Evolutionary conservation across 2,797 vertebrate species (phyloP), one percentile per base, ranked within the genome.

Genomic region (Acanthis flammea): DNA sequence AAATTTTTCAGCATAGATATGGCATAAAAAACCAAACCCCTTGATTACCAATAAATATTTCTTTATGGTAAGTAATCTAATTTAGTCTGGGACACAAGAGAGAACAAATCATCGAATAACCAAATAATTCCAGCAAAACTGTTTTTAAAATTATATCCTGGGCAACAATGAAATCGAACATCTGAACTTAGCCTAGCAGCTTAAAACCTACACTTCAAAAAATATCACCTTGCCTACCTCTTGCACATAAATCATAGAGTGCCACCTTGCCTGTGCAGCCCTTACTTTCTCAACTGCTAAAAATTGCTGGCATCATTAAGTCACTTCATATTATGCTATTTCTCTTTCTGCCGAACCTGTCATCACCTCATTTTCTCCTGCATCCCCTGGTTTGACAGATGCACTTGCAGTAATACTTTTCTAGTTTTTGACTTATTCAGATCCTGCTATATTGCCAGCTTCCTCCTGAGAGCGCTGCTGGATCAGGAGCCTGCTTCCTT

Each of bases 401-500:
- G 70, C n/a, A 72, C 54, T 93, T 76, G 54, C 73, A 55, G 57
- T n/a, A 80, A 83, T 19, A 35, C 50, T 71, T 15, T 31, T 18
- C 33, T 53, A 41, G 72, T 27, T 80, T 93, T 35, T 47, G 2
- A 61, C 71, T 65, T 76, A 61, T 2, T 55, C 68, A 61, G 73
- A 72, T 66, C n/a, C 45, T 97, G 98, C 97, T 95, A 72, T 96
- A 81, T 88, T 63, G 23, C n/a, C 17, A 62, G 88, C 21, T 47
- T 77, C 97, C 98, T 98, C 97, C 96, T 96, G 98, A 97, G 96
- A 68, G 97, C 93, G 89, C 97, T 98, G 97, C 93, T 84, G 97
- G 82, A 98, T 92, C 87, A 88, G 66, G 60, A 96, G 94, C 96
- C 53, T 39, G 79, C 60, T 86, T 78, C 22, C 67, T 51, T 8